Evolutionary conservation across 2,888 invertebrate genomes (phyloP).

Genomic region (Girardia tigrina): DNA sequence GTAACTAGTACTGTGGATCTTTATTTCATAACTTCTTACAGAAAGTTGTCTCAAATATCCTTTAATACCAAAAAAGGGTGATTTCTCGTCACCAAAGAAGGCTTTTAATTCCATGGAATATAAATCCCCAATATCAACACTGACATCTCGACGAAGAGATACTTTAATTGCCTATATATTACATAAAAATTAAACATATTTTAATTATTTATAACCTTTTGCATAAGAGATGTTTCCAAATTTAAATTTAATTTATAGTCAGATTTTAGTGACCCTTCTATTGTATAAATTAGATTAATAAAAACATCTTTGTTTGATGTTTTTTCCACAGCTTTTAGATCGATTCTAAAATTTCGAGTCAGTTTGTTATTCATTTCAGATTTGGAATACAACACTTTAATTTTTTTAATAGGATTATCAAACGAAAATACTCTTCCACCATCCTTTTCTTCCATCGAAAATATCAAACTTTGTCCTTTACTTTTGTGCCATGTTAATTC

Average conservation of each 20-base stretch:
- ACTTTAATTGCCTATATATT: not conserved
- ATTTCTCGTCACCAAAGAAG: not conserved
- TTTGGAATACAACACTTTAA: not conserved
- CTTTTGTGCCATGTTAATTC: not conserved
- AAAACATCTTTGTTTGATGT: not conserved
- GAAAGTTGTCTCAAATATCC: slow-evolving; percentile 1
- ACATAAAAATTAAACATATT: not conserved
- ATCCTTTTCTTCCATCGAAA: not conserved
- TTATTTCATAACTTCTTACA: slow-evolving; percentile 9
- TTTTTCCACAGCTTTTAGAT: not conserved
- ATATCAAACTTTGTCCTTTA: not conserved
- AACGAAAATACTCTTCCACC: not conserved
- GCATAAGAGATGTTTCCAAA: not conserved
- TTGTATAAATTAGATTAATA: not conserved
- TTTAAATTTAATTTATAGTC: not conserved
- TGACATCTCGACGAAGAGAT: not conserved
- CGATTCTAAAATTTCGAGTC: not conserved
- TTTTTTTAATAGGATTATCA: not conserved
- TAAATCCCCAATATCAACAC: not conserved
- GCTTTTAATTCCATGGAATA: not conserved
- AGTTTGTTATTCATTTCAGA: not conserved
- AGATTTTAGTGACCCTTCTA: not conserved
- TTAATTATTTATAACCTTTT: not conserved
- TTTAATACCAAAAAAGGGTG: not conserved
- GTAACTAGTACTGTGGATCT: not conserved